phyloP scores from a whole-genome alignment of 1,140 invertebrate genomes.

The Charaxes varanes region DNA sequence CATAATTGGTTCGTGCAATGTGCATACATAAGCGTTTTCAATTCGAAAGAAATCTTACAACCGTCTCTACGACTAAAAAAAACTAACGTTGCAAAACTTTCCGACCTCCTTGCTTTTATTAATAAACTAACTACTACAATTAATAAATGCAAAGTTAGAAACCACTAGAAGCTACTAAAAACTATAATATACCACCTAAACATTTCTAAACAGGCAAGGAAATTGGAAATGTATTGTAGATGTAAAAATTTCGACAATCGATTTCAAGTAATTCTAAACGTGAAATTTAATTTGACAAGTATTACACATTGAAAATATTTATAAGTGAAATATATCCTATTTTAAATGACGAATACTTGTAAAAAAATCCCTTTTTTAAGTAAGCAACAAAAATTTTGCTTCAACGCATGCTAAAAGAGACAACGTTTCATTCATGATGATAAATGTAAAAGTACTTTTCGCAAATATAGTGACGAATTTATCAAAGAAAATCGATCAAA shows the following conservation, averaged over 20 bases:
- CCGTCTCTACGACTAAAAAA: too few species aligned
- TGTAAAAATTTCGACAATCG: not conserved
- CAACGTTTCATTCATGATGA: not conserved
- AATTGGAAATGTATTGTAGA: conserved; percentile 8
- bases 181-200: not conserved
- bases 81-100: conserved; percentile 1
- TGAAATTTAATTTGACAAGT: not conserved
- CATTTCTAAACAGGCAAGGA: conserved; percentile 8
- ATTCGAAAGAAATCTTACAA: too few species aligned
- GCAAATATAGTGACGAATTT: not conserved
- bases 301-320: too few species aligned
- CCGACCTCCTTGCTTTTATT: conserved; percentile 9
- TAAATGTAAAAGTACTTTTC: not conserved
- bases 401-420: too few species aligned
- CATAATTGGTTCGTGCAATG: too few species aligned
- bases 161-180: not conserved
- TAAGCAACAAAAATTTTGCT: too few species aligned
- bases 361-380: too few species aligned
- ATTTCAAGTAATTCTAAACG: not conserved
- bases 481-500: conserved; percentile 2
- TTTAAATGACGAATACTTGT: too few species aligned
- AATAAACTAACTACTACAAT: conserved; percentile 3
- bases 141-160: conserved; percentile 15
- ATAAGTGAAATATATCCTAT: too few species aligned
- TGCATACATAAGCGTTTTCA: too few species aligned